Percentiles rank a stretch among this genome's conserved stretches.
phyloP scores from a whole-genome alignment of 2,888 invertebrate genomes.

The Orthosia incerta region DNA sequence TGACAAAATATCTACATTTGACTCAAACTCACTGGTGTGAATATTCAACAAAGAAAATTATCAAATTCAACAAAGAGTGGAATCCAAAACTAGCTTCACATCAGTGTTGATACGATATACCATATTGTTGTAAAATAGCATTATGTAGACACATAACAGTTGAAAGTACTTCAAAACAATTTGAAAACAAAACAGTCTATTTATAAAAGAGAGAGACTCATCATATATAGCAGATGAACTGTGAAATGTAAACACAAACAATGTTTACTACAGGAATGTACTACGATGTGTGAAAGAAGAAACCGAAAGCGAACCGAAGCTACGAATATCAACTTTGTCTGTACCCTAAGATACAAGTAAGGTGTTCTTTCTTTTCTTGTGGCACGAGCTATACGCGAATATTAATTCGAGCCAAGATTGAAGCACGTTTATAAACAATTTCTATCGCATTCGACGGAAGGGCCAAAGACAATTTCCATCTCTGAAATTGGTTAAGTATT shows the following conservation, averaged over 20 bases:
- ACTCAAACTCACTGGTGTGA: not conserved
- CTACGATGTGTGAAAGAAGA: not conserved
- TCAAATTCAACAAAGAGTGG: not conserved
- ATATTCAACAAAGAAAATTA: not conserved
- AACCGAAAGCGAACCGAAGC: not conserved
- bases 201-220: slow-evolving; percentile 17
- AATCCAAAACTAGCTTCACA: not conserved
- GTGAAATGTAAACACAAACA: slow-evolving; percentile 20
- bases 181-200: slow-evolving; percentile 25
- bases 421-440: too few relatives aligned
- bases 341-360: too few relatives aligned
- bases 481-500: too few relatives aligned
- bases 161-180: slow-evolving; percentile 19
- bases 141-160: slow-evolving; percentile 5
- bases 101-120: not conserved
- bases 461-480: too few relatives aligned
- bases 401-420: too few relatives aligned
- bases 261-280: slow-evolving; percentile 8
- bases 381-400: too few relatives aligned
- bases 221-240: slow-evolving; percentile 15
- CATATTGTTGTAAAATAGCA: not conserved
- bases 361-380: too few relatives aligned
- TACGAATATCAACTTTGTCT: not conserved
- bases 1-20: not conserved
- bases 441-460: too few relatives aligned